These are phyloP conservation scores for Xanthorhoe spadicearia DNA, from an alignment of 2,888 invertebrate genomes.

Conservation along the genomic window DNA sequence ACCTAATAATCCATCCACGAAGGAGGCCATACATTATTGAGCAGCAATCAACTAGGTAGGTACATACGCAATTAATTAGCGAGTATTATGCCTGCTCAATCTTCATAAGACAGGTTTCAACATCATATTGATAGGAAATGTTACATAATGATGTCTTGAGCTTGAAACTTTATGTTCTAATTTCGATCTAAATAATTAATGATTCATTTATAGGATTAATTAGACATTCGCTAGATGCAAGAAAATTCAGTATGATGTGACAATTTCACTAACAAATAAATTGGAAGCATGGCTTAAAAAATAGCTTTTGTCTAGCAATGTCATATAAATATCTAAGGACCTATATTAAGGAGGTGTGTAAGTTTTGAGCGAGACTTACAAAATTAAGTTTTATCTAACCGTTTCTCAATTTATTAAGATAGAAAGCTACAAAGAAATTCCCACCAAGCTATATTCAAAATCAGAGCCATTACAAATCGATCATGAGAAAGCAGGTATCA, in stretches of 20 bases:
- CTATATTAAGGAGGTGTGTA: too few relatives aligned
- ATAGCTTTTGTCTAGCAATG: too few relatives aligned
- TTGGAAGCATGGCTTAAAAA: too few relatives aligned
- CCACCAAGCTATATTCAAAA: slow-evolving; percentile 20
- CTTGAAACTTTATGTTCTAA: too few relatives aligned
- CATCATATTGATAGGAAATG: not conserved
- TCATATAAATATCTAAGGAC: too few relatives aligned
- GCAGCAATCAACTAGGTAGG: slow-evolving; percentile 21
- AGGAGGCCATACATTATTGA: slow-evolving; percentile 44
- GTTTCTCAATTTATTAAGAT: slow-evolving; percentile 2
- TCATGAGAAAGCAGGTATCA: slow-evolving; percentile 50
- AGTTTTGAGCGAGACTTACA: not conserved
- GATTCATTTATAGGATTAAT: too few relatives aligned
- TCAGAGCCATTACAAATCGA: slow-evolving; percentile 45
- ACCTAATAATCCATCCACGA: slow-evolving; percentile 45
- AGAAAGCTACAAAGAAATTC: not conserved
- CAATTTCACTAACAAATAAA: not conserved
- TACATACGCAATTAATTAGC: not conserved
- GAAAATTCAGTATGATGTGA: too few relatives aligned
- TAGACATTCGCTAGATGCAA: too few relatives aligned
- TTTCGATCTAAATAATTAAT: too few relatives aligned
- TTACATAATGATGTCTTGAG: not conserved
- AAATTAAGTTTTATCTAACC: not conserved
- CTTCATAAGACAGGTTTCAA: not conserved
- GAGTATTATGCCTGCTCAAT: not conserved